Percentiles rank a stretch among this genome's conserved stretches.
Conservation (phyloP, 23 tunicate species). For the Botrylloides violaceus region DNA sequence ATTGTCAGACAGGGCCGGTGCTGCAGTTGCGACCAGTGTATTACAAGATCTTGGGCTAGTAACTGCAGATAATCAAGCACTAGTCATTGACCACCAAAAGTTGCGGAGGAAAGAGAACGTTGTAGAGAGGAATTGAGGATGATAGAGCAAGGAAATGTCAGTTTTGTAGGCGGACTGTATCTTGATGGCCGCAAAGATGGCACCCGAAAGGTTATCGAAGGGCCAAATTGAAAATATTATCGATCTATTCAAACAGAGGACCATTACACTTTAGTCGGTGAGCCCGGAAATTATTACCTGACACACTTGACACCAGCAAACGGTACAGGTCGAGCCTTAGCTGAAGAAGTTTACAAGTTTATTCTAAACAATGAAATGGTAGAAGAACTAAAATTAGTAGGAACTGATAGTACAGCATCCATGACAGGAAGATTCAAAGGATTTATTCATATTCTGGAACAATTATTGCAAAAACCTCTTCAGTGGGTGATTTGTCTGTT, state of each 20-base stretch:
- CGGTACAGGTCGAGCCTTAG: constrained; percentile 13
- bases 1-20: constrained; percentile 25
- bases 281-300: constrained; percentile 19
- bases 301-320: constrained; percentile 13
- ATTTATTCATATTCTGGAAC: constrained; percentile 5
- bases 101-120: constrained; percentile 4
- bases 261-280: constrained; percentile 7
- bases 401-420: constrained; percentile 10
- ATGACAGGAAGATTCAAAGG: constrained; percentile 17
- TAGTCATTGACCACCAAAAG: constrained; percentile 16
- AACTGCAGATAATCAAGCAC: not conserved
- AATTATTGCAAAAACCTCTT: constrained; percentile 7
- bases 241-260: not conserved
- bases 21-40: constrained; percentile 22
- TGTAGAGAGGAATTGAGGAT: not conserved
- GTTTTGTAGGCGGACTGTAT: not conserved
- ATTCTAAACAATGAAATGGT: not conserved
- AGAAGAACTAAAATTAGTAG: not conserved
- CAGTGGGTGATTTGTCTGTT: constrained; percentile 30
- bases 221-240: constrained; percentile 2
- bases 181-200: constrained; percentile 30
- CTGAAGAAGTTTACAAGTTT: not conserved
- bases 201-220: constrained; percentile 1
- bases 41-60: not conserved
- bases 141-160: constrained; percentile 1